Evolutionary conservation across 2,888 invertebrate genomes (phyloP).

Genomic region (Cheilosia vulpina): DNA sequence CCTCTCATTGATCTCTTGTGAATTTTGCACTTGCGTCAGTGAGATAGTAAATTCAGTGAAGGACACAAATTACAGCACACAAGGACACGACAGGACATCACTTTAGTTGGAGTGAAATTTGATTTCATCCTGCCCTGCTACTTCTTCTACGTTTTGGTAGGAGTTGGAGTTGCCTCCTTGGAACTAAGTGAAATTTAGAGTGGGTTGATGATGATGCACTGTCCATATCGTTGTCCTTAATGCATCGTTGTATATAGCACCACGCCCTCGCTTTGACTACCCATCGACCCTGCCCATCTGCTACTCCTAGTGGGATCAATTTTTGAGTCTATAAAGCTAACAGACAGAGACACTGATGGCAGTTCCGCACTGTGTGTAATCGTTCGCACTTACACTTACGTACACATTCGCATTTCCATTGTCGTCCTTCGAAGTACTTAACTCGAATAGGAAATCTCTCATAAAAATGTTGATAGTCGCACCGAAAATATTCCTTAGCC

Average conservation of each 20-base stretch:
- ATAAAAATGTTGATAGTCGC: conserved; percentile 43
- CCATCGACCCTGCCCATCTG: not conserved
- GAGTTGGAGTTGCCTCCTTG: not conserved
- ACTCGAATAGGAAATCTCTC: conserved; percentile 62
- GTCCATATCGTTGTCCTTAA: conserved; percentile 51
- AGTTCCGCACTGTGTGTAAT: conserved; percentile 1
- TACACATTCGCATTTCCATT: conserved; percentile 1
- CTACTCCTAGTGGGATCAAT: conserved; percentile 19
- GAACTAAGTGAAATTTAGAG: not conserved
- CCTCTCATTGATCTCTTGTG: conserved; percentile 68
- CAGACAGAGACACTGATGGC: conserved; percentile 33
- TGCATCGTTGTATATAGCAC: conserved; percentile 53
- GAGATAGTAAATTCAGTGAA: conserved; percentile 63
- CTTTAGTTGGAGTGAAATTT: conserved; percentile 68
- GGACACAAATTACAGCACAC: conserved; percentile 62
- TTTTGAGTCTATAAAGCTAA: conserved; percentile 59
- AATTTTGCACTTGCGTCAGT: conserved; percentile 68
- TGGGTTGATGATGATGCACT: conserved; percentile 35
- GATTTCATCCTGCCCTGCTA: conserved; percentile 48
- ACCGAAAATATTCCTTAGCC: not conserved
- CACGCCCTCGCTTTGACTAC: conserved; percentile 11
- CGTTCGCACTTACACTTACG: not conserved
- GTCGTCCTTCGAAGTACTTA: conserved; percentile 52
- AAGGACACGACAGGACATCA: conserved; percentile 73
- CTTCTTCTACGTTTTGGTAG: not conserved